Evolutionary conservation across 2,797 vertebrate genomes (phyloP).

Genomic region (Acrocephalus scirpaceus): DNA sequence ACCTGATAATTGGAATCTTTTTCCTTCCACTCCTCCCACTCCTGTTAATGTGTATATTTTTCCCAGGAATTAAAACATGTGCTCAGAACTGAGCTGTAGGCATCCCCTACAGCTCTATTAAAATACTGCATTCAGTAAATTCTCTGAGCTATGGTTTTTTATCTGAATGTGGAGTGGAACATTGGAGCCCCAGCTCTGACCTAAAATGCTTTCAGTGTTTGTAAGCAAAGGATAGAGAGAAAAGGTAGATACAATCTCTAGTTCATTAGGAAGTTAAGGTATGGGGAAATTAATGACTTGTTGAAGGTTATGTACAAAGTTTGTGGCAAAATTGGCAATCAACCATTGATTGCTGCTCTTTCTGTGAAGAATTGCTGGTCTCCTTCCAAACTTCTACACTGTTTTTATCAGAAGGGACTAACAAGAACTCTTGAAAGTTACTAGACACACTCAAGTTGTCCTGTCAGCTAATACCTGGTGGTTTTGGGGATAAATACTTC

Average conservation of each 20-base stretch:
- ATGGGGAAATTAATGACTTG: not conserved
- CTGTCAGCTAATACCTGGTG: not conserved
- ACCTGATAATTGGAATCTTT: slow-evolving; percentile 22
- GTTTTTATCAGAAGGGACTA: not conserved
- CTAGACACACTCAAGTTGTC: not conserved
- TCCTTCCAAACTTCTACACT: not conserved
- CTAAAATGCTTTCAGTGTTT: not conserved
- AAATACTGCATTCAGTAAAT: not conserved
- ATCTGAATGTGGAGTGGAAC: not conserved
- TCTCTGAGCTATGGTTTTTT: not conserved
- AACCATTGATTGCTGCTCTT: not conserved
- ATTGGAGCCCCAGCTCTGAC: not conserved
- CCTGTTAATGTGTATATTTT: not conserved
- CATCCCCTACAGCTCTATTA: slow-evolving; percentile 42
- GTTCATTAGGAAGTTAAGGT: not conserved
- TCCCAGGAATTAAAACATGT: not conserved
- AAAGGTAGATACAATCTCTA: not conserved
- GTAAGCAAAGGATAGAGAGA: not conserved
- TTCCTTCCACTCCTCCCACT: not conserved
- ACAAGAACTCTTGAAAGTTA: not conserved
- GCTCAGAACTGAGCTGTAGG: slow-evolving; percentile 2
- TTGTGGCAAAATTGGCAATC: not conserved
- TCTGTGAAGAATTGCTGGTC: not conserved
- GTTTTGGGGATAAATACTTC: not conserved
- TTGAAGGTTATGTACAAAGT: not conserved